These are phyloP conservation scores for Drosophila colorata DNA, from an alignment of 2,888 invertebrate species.

Conservation along the genomic window DNA sequence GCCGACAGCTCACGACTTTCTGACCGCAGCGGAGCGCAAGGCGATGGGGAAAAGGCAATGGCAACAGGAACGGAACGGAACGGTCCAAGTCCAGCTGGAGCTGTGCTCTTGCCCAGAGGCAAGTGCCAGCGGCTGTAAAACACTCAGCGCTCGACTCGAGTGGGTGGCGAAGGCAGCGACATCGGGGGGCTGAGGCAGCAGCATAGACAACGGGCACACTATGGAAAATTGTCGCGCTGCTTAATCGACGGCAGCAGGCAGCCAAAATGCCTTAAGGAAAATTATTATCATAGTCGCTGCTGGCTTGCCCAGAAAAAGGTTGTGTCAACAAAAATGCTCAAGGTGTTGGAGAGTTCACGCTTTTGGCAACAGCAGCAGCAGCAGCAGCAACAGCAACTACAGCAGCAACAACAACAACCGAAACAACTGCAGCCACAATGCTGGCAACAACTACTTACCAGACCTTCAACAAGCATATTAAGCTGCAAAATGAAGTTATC, in stretches of 20 bases:
- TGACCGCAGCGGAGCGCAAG: slow-evolving; percentile 13
- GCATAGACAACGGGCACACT: slow-evolving; percentile 42
- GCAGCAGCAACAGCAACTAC: no score
- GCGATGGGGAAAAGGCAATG: slow-evolving; percentile 4
- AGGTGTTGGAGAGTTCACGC: slow-evolving; percentile 80
- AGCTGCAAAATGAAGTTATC: slow-evolving; percentile 80
- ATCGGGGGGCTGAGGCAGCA: slow-evolving; percentile 3
- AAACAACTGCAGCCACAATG: slow-evolving; percentile 47
- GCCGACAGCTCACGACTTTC: slow-evolving; percentile 75
- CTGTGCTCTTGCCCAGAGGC: slow-evolving; percentile 58
- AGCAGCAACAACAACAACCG: slow-evolving; percentile 23
- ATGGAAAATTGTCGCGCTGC: slow-evolving; percentile 79
- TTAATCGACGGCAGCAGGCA: slow-evolving; percentile 75
- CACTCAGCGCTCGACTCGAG: slow-evolving; percentile 66
- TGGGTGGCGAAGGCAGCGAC: slow-evolving; percentile 56
- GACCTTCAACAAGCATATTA: slow-evolving; percentile 80
- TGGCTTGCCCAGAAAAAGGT: slow-evolving; percentile 64
- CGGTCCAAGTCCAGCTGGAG: slow-evolving; percentile 27
- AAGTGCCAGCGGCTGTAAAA: slow-evolving; percentile 78
- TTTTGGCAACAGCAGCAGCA: slow-evolving; percentile 65
- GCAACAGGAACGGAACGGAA: slow-evolving; percentile 30
- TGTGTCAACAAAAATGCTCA: slow-evolving; percentile 79
- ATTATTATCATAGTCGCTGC: slow-evolving; percentile 73
- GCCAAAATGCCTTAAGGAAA: slow-evolving; percentile 62
- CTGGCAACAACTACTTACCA: slow-evolving; percentile 72